Evolutionary conservation across 2,888 invertebrate species (phyloP).

Genomic region (Andrena bicolor): DNA sequence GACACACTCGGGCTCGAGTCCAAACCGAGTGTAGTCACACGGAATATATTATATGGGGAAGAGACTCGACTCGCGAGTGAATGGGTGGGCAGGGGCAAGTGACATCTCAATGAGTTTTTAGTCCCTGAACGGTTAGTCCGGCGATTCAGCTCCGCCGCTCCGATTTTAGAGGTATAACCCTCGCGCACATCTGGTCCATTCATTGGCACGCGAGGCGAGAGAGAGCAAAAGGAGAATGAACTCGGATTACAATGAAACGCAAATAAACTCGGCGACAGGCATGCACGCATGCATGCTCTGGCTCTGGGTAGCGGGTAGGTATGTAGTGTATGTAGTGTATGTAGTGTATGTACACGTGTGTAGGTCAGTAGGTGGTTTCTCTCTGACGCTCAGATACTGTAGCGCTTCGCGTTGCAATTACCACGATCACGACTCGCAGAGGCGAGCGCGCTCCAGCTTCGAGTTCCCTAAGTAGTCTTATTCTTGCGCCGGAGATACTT

Average conservation of each 20-base stretch:
- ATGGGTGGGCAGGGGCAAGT: too few species aligned
- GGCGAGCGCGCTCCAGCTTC: too few species aligned
- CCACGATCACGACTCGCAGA: slow-evolving; percentile 4
- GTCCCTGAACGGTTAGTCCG: too few species aligned
- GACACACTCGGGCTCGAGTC: slow-evolving; percentile 37
- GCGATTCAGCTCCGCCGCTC: not conserved
- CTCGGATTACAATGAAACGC: slow-evolving; percentile 78
- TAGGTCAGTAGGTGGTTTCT: slow-evolving; percentile 60
- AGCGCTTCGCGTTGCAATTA: slow-evolving; percentile 44
- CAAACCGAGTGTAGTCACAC: slow-evolving; percentile 36
- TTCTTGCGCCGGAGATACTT: too few species aligned
- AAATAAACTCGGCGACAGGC: slow-evolving; percentile 71
- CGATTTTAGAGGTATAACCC: not conserved
- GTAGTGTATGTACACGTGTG: slow-evolving; percentile 42
- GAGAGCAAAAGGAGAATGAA: slow-evolving; percentile 76
- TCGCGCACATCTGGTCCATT: slow-evolving; percentile 68
- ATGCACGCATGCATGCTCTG: slow-evolving; percentile 17
- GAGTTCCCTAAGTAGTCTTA: too few species aligned
- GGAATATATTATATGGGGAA: not conserved
- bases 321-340: too few species aligned
- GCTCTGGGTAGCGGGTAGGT: too few species aligned
- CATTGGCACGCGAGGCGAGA: slow-evolving; percentile 72
- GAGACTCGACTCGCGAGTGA: not conserved
- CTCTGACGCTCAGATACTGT: slow-evolving; percentile 4
- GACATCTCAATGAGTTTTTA: too few species aligned